phyloP scores from a whole-genome alignment of 2,888 invertebrate genomes.

The Petrophora chlorosata region DNA sequence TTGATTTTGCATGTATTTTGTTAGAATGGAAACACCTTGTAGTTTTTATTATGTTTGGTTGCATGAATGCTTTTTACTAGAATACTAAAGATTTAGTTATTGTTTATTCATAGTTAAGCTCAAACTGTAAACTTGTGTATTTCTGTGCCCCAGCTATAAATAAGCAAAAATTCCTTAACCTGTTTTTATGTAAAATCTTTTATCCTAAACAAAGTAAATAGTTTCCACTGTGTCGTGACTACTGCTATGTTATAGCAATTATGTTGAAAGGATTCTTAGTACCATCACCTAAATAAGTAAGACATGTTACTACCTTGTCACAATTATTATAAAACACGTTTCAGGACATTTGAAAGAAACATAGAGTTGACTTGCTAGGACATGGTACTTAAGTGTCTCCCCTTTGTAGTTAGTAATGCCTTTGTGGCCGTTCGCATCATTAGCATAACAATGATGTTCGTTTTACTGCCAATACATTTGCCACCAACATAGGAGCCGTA shows the following conservation, averaged over 20 bases:
- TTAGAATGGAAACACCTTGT: background rate
- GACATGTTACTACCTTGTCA: background rate
- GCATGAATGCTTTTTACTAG: slow-evolving; percentile 3
- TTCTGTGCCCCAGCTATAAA: too few species aligned
- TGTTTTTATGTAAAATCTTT: background rate
- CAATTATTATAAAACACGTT: background rate
- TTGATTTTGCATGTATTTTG: background rate
- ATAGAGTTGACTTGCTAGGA: background rate
- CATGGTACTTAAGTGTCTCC: background rate
- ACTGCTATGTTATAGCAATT: background rate
- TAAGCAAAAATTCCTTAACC: background rate
- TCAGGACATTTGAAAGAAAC: background rate
- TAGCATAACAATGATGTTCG: slow-evolving; percentile 17
- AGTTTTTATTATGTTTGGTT: background rate
- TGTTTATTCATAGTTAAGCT: too few species aligned
- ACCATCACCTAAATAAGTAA: background rate
- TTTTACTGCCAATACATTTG: slow-evolving; percentile 7
- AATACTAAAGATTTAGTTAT: too few species aligned
- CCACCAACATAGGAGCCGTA: slow-evolving; percentile 1
- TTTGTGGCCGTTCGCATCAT: slow-evolving; percentile 3
- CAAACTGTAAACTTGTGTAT: too few species aligned
- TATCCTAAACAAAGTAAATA: background rate
- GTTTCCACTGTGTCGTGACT: background rate
- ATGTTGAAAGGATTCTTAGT: background rate
- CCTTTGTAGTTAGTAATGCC: background rate